Evolutionary conservation across 53 echinoderm and acorn worm species (phyloP).

Genomic region (Echinometra lucunter): DNA sequence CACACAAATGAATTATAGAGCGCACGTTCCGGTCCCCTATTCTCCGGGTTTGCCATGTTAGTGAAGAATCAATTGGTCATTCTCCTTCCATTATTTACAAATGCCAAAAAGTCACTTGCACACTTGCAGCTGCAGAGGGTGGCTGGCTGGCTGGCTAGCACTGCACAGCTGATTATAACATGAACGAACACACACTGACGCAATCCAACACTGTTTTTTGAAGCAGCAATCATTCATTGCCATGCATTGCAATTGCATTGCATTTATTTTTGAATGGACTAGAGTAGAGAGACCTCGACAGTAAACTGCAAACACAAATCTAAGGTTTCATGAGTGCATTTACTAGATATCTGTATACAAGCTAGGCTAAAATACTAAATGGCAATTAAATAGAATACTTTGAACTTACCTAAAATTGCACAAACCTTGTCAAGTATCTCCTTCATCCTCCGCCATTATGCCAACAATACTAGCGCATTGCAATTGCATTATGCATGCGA

Average conservation of each 20-base stretch:
- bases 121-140: too few species aligned
- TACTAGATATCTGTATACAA: background rate
- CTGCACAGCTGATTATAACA: background rate
- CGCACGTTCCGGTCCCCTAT: too few species aligned
- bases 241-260: background rate
- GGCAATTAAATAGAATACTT: background rate
- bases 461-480: constrained; percentile 28
- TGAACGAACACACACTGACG: background rate
- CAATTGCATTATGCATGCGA: too few species aligned
- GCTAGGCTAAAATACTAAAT: background rate
- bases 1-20: too few species aligned
- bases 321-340: background rate
- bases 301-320: background rate
- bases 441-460: constrained; percentile 92
- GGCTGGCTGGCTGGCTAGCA: too few species aligned
- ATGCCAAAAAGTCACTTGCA: too few species aligned
- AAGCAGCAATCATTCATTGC: background rate
- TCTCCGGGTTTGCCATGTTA: too few species aligned
- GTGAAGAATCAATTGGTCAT: too few species aligned
- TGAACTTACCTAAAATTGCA: constrained; percentile 87
- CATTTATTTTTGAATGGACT: background rate
- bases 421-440: constrained; percentile 79
- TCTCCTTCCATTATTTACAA: too few species aligned
- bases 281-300: background rate
- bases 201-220: background rate